phyloP scores from a whole-genome alignment of 1,140 invertebrate species.

The Drosophila funebris region DNA sequence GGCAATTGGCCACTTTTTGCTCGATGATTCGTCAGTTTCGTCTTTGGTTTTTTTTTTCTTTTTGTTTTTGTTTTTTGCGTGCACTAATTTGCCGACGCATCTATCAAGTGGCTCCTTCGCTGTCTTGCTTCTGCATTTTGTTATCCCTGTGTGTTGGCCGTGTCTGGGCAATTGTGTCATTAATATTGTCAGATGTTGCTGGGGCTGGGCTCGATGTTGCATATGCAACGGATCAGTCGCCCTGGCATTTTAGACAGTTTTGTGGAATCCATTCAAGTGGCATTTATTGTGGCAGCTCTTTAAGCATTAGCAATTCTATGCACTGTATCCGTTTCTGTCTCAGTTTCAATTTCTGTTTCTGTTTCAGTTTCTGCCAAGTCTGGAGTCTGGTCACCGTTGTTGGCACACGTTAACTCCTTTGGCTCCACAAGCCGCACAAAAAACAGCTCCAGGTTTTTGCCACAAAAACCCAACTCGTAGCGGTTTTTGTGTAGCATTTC shows the following conservation, averaged over 20 bases:
- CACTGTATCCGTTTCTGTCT: not conserved
- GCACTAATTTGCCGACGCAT: slow-evolving; percentile 76
- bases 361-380: not conserved
- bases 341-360: not conserved
- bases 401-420: slow-evolving; percentile 23
- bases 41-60: slow-evolving; percentile 29
- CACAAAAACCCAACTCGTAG: slow-evolving; percentile 16
- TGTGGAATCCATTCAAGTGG: slow-evolving; percentile 35
- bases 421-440: slow-evolving; percentile 19
- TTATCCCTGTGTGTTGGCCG: slow-evolving; percentile 10
- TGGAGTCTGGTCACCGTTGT: slow-evolving; percentile 13
- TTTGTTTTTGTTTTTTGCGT: slow-evolving; percentile 58
- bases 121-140: slow-evolving; percentile 12
- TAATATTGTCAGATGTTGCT: slow-evolving; percentile 48
- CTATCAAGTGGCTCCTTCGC: slow-evolving; percentile 57
- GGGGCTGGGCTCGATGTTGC: not conserved
- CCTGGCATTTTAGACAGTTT: slow-evolving; percentile 14
- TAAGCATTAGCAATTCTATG: slow-evolving; percentile 24
- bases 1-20: slow-evolving; percentile 68
- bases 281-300: slow-evolving; percentile 32
- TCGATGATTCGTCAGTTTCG: slow-evolving; percentile 47
- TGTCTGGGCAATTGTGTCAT: slow-evolving; percentile 35
- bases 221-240: slow-evolving; percentile 27
- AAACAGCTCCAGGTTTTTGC: slow-evolving; percentile 36
- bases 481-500: slow-evolving; percentile 45